Conservation (phyloP, 2,888 invertebrate genomes). For the Acrocyrtus sp. region DNA sequence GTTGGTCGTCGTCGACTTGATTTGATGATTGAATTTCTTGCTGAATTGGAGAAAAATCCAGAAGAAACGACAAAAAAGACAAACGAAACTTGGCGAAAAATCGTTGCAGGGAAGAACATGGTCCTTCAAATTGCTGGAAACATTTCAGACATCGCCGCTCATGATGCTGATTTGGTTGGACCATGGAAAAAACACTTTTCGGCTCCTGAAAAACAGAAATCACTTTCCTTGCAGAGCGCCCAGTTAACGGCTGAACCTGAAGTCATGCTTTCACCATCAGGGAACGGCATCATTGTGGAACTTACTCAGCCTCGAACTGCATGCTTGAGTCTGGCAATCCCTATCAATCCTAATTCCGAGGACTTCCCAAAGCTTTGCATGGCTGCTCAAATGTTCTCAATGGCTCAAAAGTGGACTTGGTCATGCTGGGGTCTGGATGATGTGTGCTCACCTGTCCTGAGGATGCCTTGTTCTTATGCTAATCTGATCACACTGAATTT, state of each 20-base stretch:
- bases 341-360: slow-evolving; percentile 56
- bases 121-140: slow-evolving; percentile 59
- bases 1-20: slow-evolving; percentile 61
- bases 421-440: slow-evolving; percentile 60
- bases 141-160: slow-evolving; percentile 40
- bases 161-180: slow-evolving; percentile 39
- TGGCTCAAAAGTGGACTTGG: slow-evolving; percentile 63
- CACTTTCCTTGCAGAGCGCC: slow-evolving; percentile 35
- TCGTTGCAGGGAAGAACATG: slow-evolving; percentile 53
- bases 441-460: slow-evolving; percentile 53
- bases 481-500: slow-evolving; percentile 61
- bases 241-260: slow-evolving; percentile 54
- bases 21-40: slow-evolving; percentile 57
- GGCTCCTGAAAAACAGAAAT: slow-evolving; percentile 32
- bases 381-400: slow-evolving; percentile 60
- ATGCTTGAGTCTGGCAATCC: slow-evolving; percentile 60
- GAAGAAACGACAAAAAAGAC: slow-evolving; percentile 33
- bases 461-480: slow-evolving; percentile 63
- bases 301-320: slow-evolving; percentile 51
- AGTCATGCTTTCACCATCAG: slow-evolving; percentile 53
- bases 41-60: slow-evolving; percentile 46
- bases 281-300: slow-evolving; percentile 52
- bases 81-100: slow-evolving; percentile 55
- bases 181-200: slow-evolving; percentile 60
- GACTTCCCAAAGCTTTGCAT: slow-evolving; percentile 62